Conservation (phyloP, 2,797 vertebrate species). For the Rhyacichthys aspro region DNA sequence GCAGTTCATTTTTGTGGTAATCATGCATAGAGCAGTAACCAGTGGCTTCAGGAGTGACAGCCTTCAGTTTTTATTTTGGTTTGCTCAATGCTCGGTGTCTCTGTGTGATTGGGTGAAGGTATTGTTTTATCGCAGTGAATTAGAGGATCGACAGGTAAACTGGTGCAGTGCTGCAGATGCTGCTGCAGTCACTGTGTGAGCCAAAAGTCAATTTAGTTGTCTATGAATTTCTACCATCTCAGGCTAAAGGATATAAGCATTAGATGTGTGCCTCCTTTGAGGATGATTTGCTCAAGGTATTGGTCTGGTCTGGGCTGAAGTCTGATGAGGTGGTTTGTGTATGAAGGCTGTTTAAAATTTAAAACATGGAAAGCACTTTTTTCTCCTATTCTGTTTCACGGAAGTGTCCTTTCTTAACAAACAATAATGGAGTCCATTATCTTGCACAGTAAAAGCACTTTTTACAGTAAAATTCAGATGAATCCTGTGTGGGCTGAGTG, state of each 20-base stretch:
- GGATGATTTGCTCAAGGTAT: no score
- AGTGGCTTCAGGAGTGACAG: no score
- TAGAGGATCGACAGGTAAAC: neutral
- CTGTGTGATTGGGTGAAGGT: no score
- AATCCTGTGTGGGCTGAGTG: conserved; percentile 53
- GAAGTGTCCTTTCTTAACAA: conserved; percentile 18
- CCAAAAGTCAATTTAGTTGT: neutral
- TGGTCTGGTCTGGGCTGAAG: no score
- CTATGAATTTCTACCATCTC: neutral
- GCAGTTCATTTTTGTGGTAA: no score
- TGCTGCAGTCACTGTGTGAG: neutral
- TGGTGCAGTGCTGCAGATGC: conserved; percentile 2
- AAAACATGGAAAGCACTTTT: conserved; percentile 14
- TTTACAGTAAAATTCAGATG: conserved; percentile 44
- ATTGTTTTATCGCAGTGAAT: neutral
- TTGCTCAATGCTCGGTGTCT: no score
- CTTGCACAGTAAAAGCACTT: conserved; percentile 43
- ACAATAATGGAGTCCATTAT: conserved; percentile 19
- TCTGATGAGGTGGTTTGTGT: neutral
- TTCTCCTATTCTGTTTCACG: neutral
- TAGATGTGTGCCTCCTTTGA: neutral
- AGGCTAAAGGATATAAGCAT: neutral
- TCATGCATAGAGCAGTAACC: neutral
- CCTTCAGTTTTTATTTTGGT: no score
- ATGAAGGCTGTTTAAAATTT: neutral